Evolutionary conservation across 2,113 vertebrate genomes (phyloP).

Genomic region (Malurus melanocephalus): DNA sequence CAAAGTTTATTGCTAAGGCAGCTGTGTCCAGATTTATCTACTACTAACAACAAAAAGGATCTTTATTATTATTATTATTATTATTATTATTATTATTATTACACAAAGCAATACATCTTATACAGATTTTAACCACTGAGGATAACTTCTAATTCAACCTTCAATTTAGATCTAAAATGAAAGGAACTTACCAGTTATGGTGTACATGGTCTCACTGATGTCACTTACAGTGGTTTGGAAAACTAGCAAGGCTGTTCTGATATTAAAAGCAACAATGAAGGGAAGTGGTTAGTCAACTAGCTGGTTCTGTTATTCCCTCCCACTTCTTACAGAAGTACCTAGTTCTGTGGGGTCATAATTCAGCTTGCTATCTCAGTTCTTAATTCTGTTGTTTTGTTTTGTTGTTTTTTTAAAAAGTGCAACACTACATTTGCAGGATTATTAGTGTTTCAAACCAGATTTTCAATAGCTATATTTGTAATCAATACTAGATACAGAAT

Average conservation of each 20-base stretch:
- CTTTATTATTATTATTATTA: neutral
- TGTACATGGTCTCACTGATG: constrained; percentile 53
- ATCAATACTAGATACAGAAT: neutral
- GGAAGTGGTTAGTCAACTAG: constrained; percentile 80
- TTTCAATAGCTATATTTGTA: neutral
- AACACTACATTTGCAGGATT: neutral
- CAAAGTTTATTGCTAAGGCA: neutral
- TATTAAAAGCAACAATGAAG: constrained; percentile 72
- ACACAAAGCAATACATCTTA: neutral
- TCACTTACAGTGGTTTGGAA: constrained; percentile 55
- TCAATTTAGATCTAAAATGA: constrained; percentile 26
- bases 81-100: neutral
- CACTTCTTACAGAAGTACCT: constrained; percentile 62
- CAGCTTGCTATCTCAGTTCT: constrained; percentile 26
- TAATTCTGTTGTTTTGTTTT: neutral
- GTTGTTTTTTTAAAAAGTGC: neutral
- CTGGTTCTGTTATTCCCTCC: constrained; percentile 72
- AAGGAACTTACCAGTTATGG: constrained; percentile 71
- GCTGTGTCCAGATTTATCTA: neutral
- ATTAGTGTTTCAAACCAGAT: neutral
- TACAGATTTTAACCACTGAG: neutral
- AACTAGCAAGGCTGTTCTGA: constrained; percentile 61
- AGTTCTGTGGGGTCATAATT: constrained; percentile 23
- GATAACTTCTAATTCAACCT: neutral
- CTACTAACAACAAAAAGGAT: neutral